Base-by-base conservation (phyloP, 2,888 invertebrate species). In the Cylindroiulus punctatus region DNA sequence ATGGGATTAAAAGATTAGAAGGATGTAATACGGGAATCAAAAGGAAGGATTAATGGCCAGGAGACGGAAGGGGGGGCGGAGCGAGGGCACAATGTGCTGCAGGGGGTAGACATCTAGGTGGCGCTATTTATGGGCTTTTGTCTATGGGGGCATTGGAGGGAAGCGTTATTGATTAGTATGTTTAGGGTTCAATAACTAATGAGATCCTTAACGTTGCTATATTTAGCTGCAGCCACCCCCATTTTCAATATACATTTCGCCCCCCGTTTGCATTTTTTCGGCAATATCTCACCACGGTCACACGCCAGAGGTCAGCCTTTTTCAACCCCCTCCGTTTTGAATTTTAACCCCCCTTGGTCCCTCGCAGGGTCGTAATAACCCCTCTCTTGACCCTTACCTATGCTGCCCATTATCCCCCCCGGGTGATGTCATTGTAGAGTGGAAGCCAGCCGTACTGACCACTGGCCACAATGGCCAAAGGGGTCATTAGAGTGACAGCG, bases 1-100 rank as follows among this genome's bases (percentile, higher is more conserved):
- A 85, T 65, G 85, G 76, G 85, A 85, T 85, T 85, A 85, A 85
- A 76, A 42, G 76, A 65, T 85, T 85, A 85, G 10, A 40, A 76
- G 47, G 76, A 40, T 85, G 85, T 85, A 65, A 85, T 85, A 85
- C 32, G 40, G 40, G 85, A 85, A 85, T 85, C 57, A 85, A 85
- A 85, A 32, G 47, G 84, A 57, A 84, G 57, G 84, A 84, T 83
- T 83, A 83, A 83, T 83, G 83, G 83, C 19, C 44, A 47, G 83
- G 83, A 83, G 83, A 44, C 26, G 83, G 44, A 40, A 22, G 44
- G 83, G 40, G 22, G 83, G 8, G 42, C 30, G 40, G 81, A 10
- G 81, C 14, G 10, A 10, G 47, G 47, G 47, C 47, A 47, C 17
- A 17, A 1, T n/a, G 52, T 52, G 8, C 76, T 30, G 76, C 76